phyloP scores from a whole-genome alignment of 1,140 invertebrate genomes.

The Brachionus rotundiformis region DNA sequence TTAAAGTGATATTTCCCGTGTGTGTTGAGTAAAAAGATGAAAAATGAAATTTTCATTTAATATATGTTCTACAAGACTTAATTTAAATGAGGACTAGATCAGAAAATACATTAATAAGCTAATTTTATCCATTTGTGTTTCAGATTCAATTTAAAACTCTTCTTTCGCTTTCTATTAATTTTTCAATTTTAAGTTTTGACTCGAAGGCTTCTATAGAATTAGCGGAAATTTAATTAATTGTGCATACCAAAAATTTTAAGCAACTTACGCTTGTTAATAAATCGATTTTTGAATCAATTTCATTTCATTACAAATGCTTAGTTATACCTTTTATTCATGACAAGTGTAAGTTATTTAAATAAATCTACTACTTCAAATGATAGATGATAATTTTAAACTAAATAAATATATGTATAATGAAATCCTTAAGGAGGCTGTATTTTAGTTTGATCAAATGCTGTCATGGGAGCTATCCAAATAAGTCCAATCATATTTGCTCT shows the following conservation, averaged over 20 bases:
- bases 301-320: background rate
- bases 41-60: constrained; percentile 1
- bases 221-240: constrained; percentile 58
- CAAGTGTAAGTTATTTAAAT: background rate
- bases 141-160: background rate
- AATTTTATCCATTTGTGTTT: background rate
- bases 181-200: constrained; percentile 44
- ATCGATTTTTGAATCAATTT: constrained; percentile 24
- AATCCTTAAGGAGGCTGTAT: background rate
- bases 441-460: background rate
- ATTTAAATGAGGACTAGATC: background rate
- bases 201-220: constrained; percentile 38
- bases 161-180: constrained; percentile 32
- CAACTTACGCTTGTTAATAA: constrained; percentile 10
- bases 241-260: constrained; percentile 25
- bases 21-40: background rate
- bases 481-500: background rate
- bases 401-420: background rate
- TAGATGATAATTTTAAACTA: background rate
- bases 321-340: constrained; percentile 3
- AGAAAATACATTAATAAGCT: background rate
- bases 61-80: background rate
- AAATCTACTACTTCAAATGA: background rate
- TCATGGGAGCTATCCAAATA: background rate
- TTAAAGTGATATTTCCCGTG: constrained; percentile 43